Evolutionary conservation across 1,140 invertebrate genomes (phyloP), one percentile per base, ranked within the genome.

Genomic region (Drosophila quadrilineata): DNA sequence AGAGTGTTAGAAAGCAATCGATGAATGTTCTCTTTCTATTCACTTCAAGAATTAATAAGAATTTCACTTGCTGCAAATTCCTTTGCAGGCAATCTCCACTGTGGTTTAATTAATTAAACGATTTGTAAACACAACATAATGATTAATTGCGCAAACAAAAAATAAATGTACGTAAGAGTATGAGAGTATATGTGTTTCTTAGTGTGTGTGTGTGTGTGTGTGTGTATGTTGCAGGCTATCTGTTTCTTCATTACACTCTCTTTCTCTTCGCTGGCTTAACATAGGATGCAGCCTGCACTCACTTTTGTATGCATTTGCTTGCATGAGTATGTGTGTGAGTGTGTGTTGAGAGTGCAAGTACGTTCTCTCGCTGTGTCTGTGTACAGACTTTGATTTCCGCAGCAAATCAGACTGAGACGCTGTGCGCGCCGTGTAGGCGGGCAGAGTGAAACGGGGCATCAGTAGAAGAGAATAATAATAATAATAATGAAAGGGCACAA

Each of bases 51-150:
- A n/a, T n/a, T n/a, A n/a, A n/a, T n/a, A n/a, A n/a, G n/a, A n/a
- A n/a, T n/a, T n/a, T n/a, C n/a, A n/a, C n/a, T n/a, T n/a, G n/a
- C n/a, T n/a, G n/a, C n/a, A n/a, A n/a, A n/a, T n/a, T n/a, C n/a
- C n/a, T n/a, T n/a, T n/a, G n/a, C n/a, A n/a, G n/a, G n/a, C n/a
- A n/a, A n/a, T n/a, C n/a, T n/a, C n/a, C n/a, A n/a, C n/a, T n/a
- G n/a, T 50, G 50, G 62, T 50, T 59, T 48, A 67, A 67, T 53
- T 67, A 62, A 67, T 54, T 67, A 54, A 67, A 67, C 33, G 57
- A 67, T 67, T 67, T 67, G 57, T 62, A 57, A 58, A 62, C 41
- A 62, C 58, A 67, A 48, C 54, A 12, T 28, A 62, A 62, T 62
- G 48, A 62, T 62, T 67, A 54, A 53, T 67, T 62, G 41, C 56